These are phyloP conservation scores for Scaptomyza caliginosa DNA, from an alignment of 2,888 invertebrate species.

Conservation along the genomic window DNA sequence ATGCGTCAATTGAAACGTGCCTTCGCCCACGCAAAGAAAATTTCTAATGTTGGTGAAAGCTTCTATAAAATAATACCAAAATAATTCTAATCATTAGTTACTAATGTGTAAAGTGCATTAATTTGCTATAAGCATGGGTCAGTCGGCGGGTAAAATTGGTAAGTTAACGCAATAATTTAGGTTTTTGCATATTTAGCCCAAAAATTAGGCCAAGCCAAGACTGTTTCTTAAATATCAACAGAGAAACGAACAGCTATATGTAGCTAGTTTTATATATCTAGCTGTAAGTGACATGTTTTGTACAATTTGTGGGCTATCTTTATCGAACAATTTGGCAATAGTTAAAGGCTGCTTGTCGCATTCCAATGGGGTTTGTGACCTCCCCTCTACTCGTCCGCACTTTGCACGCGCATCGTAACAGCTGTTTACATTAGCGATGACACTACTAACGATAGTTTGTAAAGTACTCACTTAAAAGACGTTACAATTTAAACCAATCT, in stretches of 20 bases:
- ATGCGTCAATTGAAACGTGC: slow-evolving; percentile 18
- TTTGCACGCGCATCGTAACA: slow-evolving; percentile 46
- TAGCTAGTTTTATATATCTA: not conserved
- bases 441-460: slow-evolving; percentile 43
- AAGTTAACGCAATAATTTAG: slow-evolving; percentile 44
- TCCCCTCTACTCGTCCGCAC: slow-evolving; percentile 24
- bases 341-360: slow-evolving; percentile 35
- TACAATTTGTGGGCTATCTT: slow-evolving; percentile 2
- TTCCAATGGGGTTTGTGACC: slow-evolving; percentile 71
- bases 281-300: not conserved
- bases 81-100: slow-evolving; percentile 34
- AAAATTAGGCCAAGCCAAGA: not conserved
- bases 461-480: slow-evolving; percentile 6
- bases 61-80: slow-evolving; percentile 28
- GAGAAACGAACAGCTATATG: not conserved
- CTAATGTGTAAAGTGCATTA: slow-evolving; percentile 24
- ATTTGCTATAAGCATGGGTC: slow-evolving; percentile 66
- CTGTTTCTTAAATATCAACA: not conserved
- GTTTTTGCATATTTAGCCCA: slow-evolving; percentile 2
- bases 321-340: slow-evolving; percentile 33
- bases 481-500: slow-evolving; percentile 17
- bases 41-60: slow-evolving; percentile 31
- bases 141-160: slow-evolving; percentile 82
- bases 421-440: slow-evolving; percentile 59
- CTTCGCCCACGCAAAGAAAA: slow-evolving; percentile 1